These are phyloP conservation scores for Sporophila hypoxantha DNA, from an alignment of 2,113 vertebrate genomes.

Conservation along the genomic window DNA sequence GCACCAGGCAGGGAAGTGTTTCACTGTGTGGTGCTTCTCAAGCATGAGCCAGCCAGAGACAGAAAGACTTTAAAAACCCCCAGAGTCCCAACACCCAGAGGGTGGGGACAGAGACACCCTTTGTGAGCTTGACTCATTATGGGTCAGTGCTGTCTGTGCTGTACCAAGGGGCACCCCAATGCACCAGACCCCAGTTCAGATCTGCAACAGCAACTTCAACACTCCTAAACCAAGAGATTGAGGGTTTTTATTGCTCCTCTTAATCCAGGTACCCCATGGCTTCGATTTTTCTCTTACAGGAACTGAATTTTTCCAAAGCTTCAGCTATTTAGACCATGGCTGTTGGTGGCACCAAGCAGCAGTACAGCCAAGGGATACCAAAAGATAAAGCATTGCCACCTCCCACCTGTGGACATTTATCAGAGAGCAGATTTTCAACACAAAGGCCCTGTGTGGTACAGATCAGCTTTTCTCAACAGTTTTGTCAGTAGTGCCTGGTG, in stretches of 20 bases:
- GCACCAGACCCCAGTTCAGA: neutral
- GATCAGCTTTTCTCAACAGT: neutral
- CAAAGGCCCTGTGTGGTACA: neutral
- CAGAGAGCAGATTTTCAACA: neutral
- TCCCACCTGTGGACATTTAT: neutral
- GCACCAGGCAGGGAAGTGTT: neutral
- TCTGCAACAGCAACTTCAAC: neutral
- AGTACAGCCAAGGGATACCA: neutral
- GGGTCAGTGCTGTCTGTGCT: neutral
- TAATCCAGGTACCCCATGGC: neutral
- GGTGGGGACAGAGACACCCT: neutral
- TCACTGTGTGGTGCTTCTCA: neutral
- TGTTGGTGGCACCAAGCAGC: neutral
- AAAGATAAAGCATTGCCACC: neutral
- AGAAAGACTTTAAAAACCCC: neutral
- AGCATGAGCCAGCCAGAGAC: neutral
- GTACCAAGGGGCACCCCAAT: fast-evolving
- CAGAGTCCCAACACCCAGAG: neutral
- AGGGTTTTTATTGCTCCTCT: neutral
- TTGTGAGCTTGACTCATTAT: neutral
- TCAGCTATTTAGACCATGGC: neutral
- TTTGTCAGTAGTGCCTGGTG: neutral
- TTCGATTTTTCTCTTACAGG: neutral
- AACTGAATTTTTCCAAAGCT: neutral
- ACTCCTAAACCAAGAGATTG: neutral